These are phyloP conservation scores for Latrodectus elegans DNA, from an alignment of 2,888 invertebrate species.

Conservation along the genomic window DNA sequence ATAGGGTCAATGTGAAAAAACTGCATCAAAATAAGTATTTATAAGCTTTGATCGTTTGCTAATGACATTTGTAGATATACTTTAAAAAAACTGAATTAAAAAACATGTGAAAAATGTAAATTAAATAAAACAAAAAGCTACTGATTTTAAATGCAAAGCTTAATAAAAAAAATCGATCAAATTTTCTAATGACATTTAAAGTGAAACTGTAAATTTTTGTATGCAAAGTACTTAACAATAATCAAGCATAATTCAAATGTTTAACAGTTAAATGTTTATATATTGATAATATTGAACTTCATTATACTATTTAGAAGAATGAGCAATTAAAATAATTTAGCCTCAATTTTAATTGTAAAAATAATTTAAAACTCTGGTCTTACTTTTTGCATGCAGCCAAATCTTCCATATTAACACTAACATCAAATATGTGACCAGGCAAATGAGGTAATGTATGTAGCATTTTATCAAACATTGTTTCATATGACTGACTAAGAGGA, in stretches of 20 bases:
- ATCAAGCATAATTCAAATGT: neutral
- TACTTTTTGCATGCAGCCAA: constrained; percentile 73
- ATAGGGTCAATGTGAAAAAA: too few relatives aligned
- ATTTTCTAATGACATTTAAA: too few relatives aligned
- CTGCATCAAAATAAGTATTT: too few relatives aligned
- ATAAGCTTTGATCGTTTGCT: too few relatives aligned
- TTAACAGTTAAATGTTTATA: neutral
- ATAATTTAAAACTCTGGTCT: neutral
- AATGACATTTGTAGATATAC: too few relatives aligned
- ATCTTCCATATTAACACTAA: constrained; percentile 81
- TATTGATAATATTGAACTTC: neutral
- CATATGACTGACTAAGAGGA: constrained; percentile 80
- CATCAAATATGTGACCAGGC: constrained; percentile 81
- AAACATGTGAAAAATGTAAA: too few relatives aligned
- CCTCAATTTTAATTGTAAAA: neutral
- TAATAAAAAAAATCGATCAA: too few relatives aligned
- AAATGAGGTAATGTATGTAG: constrained; percentile 80
- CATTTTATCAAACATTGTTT: constrained; percentile 80
- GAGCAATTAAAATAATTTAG: neutral
- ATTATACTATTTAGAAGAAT: too few relatives aligned
- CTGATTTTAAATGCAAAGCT: too few relatives aligned
- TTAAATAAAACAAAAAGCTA: too few relatives aligned
- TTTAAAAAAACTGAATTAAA: too few relatives aligned
- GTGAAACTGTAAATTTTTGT: neutral
- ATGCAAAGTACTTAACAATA: neutral